phyloP scores from a whole-genome alignment of 2,797 vertebrate genomes.

The Corythornis leucogaster region DNA sequence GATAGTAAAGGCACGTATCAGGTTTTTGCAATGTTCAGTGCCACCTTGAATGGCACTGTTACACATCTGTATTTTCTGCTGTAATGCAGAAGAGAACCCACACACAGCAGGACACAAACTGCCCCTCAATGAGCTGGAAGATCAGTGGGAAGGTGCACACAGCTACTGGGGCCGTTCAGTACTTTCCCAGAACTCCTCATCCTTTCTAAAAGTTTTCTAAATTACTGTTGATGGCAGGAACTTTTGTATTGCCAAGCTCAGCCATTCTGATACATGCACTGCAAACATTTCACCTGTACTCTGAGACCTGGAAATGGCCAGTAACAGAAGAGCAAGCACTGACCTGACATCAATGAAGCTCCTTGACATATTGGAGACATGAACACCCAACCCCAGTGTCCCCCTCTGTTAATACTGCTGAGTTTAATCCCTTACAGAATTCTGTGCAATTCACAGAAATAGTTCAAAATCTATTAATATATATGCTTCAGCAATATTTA shows the following conservation, averaged over 20 bases:
- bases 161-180: background rate
- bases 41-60: background rate
- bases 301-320: background rate
- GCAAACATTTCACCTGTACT: background rate
- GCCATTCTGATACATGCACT: background rate
- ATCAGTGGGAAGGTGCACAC: background rate
- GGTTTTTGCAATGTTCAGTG: background rate
- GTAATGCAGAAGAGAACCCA: background rate
- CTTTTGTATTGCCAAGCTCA: background rate
- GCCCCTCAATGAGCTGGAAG: background rate
- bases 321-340: background rate
- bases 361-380: background rate
- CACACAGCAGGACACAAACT: background rate
- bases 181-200: background rate
- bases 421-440: background rate
- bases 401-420: background rate
- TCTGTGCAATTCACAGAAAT: background rate
- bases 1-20: background rate
- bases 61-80: background rate
- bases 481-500: background rate
- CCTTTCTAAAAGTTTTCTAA: background rate
- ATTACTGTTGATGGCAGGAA: background rate
- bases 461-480: background rate
- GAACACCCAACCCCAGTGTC: rapidly evolving
- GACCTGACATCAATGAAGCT: background rate